Conservation (phyloP, 2,888 invertebrate genomes). For the Mythimna loreyi region DNA sequence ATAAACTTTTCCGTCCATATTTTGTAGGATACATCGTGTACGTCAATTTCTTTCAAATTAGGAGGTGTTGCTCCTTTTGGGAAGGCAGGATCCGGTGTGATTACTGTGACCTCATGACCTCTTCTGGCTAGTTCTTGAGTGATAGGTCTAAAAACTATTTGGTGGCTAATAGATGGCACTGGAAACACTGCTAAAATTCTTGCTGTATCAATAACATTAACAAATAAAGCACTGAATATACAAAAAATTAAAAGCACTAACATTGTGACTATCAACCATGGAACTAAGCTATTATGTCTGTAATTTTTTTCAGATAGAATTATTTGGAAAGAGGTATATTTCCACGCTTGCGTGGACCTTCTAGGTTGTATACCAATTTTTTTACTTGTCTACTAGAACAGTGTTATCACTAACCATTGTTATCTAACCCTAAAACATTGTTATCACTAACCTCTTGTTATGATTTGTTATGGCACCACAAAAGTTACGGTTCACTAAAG, state of each 20-base stretch:
- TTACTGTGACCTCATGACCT: constrained; percentile 80
- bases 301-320: neutral
- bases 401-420: too few species aligned
- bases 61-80: constrained; percentile 58
- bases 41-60: constrained; percentile 78
- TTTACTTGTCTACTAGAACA: too few species aligned
- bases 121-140: constrained; percentile 74
- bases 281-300: neutral
- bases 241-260: neutral
- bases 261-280: constrained; percentile 3
- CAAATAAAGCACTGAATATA: constrained; percentile 19
- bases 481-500: too few species aligned
- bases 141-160: constrained; percentile 68
- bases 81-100: constrained; percentile 77
- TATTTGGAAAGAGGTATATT: neutral
- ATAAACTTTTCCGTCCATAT: constrained; percentile 45
- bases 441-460: neutral
- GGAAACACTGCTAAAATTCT: constrained; percentile 57
- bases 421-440: too few species aligned
- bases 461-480: too few species aligned
- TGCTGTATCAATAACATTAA: constrained; percentile 35
- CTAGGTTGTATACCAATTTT: too few species aligned
- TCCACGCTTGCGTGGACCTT: too few species aligned
- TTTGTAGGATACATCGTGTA: constrained; percentile 70
- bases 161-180: constrained; percentile 58